Percentiles rank a stretch among this genome's conserved stretches.
phyloP scores from a whole-genome alignment of 2,113 vertebrate genomes.

The Pyrgilauda ruficollis region DNA sequence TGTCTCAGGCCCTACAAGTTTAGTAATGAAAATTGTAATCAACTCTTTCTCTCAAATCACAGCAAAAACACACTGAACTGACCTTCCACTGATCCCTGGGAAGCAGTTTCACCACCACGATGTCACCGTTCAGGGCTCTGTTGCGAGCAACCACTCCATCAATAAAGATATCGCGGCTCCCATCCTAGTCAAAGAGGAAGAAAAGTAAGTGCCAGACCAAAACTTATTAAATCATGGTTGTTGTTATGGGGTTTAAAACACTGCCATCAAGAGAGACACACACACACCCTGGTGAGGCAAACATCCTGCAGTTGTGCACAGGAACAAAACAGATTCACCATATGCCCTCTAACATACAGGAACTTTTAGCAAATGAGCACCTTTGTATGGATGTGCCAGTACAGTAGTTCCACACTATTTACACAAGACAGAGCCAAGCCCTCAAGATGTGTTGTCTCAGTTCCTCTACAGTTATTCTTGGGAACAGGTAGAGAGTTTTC shows the following conservation, averaged over 20 bases:
- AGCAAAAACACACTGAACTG: constrained; percentile 38
- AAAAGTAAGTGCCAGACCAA: not conserved
- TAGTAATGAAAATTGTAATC: not conserved
- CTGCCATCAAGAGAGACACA: not conserved
- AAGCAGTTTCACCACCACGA: constrained; percentile 88
- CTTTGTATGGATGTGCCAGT: not conserved
- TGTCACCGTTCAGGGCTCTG: constrained; percentile 91
- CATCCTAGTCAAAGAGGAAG: constrained; percentile 76
- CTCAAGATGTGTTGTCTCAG: not conserved
- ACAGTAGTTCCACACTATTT: constrained; percentile 6
- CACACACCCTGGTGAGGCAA: not conserved
- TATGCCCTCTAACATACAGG: not conserved
- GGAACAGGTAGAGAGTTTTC: not conserved
- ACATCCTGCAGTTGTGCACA: not conserved
- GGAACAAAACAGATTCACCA: not conserved
- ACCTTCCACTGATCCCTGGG: constrained; percentile 96
- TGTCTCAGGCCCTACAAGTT: not conserved
- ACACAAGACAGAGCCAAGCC: constrained; percentile 10
- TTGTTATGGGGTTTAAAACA: not conserved
- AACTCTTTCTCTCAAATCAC: not conserved
- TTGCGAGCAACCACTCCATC: constrained; percentile 91
- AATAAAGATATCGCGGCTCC: constrained; percentile 89
- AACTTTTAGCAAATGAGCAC: not conserved
- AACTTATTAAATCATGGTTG: not conserved
- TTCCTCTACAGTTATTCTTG: not conserved